Base-by-base conservation (phyloP, 2,888 invertebrate species). In the Calephelis perditalis region DNA sequence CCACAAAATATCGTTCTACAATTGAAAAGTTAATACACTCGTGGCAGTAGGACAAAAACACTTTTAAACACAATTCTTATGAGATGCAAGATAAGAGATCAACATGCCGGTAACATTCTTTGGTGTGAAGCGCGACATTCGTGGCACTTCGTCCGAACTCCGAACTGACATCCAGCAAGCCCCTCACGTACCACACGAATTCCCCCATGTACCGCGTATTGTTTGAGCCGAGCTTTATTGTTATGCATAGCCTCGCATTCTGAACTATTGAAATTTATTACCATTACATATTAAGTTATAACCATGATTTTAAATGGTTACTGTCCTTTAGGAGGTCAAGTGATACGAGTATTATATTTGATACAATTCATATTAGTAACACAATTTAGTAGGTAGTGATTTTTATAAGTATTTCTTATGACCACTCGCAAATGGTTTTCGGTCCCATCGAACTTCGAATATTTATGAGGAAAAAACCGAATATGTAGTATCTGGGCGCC, bases 101-200 rank as follows among this genome's bases (percentile, higher is more conserved):
- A 49, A 49, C 26, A 52, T 52, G 35, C 36, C 52, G 11, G 49
- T 26, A 10, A 35, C 52, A 36, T 52, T 52, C 26, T 11, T 26
- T 68, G 63, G 66, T 64, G 67, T 68, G 64, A 68, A 68, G 62
- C 65, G 67, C 62, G 66, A 64, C 66, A 63, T 67, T 62, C 62
- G 57, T 56, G 59, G 59, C 66, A 63, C 65, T 63, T 63, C 58
- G 60, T 35, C 36, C 26, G 26, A 26, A 26, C 26, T 26, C 52
- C 58, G 60, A 55, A 59, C 56, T 57, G 44, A 52, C 62, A 65
- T 67, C 66, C 64, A 55, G 57, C 45, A 72, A 62, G 56, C 72
- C 64, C 64, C 65, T 69, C 71, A 71, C 71, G 71, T 70, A 57
- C 62, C 59, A 60, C 65, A 64, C 58, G 70, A 69, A 70, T 71